Base-by-base conservation (phyloP, 1,140 invertebrate genomes). In the Physella acuta region DNA sequence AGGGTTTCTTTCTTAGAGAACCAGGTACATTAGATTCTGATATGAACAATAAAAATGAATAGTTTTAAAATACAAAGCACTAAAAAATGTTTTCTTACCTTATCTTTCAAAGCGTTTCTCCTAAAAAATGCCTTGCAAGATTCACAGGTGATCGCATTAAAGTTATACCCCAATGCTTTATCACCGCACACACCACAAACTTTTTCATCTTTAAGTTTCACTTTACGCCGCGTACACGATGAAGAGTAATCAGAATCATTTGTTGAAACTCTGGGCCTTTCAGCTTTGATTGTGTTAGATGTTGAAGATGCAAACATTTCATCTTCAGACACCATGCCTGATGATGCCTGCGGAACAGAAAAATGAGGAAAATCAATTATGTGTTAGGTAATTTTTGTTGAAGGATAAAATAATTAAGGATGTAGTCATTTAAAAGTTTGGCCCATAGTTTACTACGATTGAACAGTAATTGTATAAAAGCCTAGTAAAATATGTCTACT, bases 121-220 rank as follows among this genome's bases (percentile, higher is more conserved):
- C 95, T 86, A 83, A 98, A 98, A 82, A 98, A 98, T 0, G 95
- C 95, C 80, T 98, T 98, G 81, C 95, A 98, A 72, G 94, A 96
- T 84, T 98, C 95, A 80, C 95, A 98, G 1, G 94, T 95, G 30
- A 97, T 91, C 0, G 94, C 95, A 87, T 95, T 97, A 81, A 98
- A 98, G 86, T 98, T 98, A 82, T 94, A 96, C 16, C 94, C 94
- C 39, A 96, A 87, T 8, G 95, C 95, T 80, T 90, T 90, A 78
- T 95, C 94, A 0, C 94, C 93, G 83, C 94, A 96, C n/a, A 96
- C 93, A 55, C 71, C 72, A 68, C 80, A 82, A 2, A 73, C 69
- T 68, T 80, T 80, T 20, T 76, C 76, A 59, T 80, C 75, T 66
- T 78, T 78, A 0, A 39, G 49, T 58, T 71, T 74, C 3, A 44